Conservation (phyloP, 2,888 invertebrate genomes). For the Lepidocyrtoides sp. region DNA sequence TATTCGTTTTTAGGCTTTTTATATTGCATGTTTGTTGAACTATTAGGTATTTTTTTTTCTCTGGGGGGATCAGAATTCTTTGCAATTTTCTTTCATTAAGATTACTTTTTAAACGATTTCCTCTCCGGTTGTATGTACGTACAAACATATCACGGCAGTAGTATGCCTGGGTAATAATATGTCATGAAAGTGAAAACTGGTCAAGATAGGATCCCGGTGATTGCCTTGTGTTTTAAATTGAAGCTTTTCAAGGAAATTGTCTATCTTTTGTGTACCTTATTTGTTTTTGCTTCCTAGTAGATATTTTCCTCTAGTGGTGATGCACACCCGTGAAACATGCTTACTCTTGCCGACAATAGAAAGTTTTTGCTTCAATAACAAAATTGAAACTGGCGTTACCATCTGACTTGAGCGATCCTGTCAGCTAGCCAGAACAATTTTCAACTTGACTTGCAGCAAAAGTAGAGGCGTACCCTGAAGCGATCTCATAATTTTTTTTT, state of each 20-base stretch:
- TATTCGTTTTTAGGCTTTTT: too few relatives aligned
- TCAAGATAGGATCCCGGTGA: too few relatives aligned
- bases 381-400: neutral
- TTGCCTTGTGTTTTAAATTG: too few relatives aligned
- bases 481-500: conserved; percentile 52
- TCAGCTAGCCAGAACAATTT: neutral
- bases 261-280: too few relatives aligned
- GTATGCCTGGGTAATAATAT: neutral
- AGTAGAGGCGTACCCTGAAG: neutral
- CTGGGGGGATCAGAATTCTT: conserved; percentile 51
- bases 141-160: neutral
- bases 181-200: neutral
- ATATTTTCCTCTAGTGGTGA: too few relatives aligned
- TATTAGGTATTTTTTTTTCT: conserved; percentile 57
- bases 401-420: neutral
- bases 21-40: conserved; percentile 39
- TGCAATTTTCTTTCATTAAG: conserved; percentile 69
- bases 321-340: too few relatives aligned
- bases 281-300: too few relatives aligned
- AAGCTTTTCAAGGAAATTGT: too few relatives aligned
- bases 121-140: neutral
- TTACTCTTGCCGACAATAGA: too few relatives aligned
- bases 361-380: too few relatives aligned
- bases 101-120: conserved; percentile 64
- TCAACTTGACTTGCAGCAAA: neutral